These are phyloP conservation scores for Aptenodytes patagonicus DNA, from an alignment of 2,113 vertebrate species.

Conservation along the genomic window DNA sequence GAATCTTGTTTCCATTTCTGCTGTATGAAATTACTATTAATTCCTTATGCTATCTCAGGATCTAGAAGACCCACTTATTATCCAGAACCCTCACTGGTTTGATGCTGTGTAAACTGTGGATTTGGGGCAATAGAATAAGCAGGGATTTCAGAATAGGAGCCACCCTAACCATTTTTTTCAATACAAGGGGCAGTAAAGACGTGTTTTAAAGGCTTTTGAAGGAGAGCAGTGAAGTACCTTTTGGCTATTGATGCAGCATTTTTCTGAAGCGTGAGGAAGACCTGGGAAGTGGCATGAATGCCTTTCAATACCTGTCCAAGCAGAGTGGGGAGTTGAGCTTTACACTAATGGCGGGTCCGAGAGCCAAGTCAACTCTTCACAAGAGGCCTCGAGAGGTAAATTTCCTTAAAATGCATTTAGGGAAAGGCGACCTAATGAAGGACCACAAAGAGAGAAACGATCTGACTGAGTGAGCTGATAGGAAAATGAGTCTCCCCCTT, in stretches of 20 bases:
- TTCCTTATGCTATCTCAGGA: not conserved
- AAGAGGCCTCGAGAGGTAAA: not conserved
- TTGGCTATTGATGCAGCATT: not conserved
- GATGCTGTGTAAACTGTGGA: not conserved
- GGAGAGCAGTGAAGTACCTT: not conserved
- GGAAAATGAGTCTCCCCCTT: not conserved
- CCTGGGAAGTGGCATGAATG: fast-evolving
- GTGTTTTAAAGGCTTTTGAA: not conserved
- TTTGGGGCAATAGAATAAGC: not conserved
- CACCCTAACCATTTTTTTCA: not conserved
- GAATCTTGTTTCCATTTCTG: not conserved
- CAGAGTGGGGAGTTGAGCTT: not conserved
- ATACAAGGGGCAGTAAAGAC: not conserved
- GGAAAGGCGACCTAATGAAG: not conserved
- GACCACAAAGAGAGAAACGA: not conserved
- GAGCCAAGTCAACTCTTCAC: not conserved
- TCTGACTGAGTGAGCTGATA: not conserved
- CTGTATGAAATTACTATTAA: not conserved
- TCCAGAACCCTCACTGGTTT: not conserved
- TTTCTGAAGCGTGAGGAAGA: not conserved
- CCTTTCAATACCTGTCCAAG: not conserved
- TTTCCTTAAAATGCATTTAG: not conserved
- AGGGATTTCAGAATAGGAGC: not conserved
- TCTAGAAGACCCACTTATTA: not conserved
- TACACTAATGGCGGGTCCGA: not conserved